Conservation (phyloP, 1,140 invertebrate genomes). For the Pygmarrhopalites habei region DNA sequence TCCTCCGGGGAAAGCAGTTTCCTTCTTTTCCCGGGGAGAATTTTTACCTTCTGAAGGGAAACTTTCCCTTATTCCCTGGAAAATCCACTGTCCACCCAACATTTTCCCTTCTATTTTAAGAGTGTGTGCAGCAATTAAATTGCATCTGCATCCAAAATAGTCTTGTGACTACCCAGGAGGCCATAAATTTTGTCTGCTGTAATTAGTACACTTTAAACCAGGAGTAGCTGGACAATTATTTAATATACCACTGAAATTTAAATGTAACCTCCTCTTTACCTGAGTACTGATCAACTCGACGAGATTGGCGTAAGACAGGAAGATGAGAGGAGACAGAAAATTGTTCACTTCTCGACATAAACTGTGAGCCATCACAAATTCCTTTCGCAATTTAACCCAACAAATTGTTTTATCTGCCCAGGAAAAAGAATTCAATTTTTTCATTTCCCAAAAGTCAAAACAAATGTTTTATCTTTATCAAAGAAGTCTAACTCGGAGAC, state of each 20-base stretch:
- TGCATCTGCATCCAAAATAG: no score
- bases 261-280: background rate
- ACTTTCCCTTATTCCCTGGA: no score
- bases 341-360: background rate
- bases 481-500: background rate
- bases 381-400: background rate
- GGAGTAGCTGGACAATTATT: background rate
- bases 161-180: no score
- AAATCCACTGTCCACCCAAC: no score
- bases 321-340: conserved; percentile 16
- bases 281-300: conserved; percentile 8
- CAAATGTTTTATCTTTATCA: background rate
- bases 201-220: background rate
- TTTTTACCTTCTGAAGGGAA: no score
- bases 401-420: background rate
- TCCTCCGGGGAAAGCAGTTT: no score
- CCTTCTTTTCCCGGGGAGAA: no score
- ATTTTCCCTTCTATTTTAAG: no score
- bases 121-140: no score
- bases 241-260: background rate
- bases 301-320: background rate
- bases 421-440: background rate
- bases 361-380: background rate
- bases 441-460: background rate
- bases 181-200: no score